Conservation (phyloP, 1,140 invertebrate species). For the Elymnias hypermnestra region DNA sequence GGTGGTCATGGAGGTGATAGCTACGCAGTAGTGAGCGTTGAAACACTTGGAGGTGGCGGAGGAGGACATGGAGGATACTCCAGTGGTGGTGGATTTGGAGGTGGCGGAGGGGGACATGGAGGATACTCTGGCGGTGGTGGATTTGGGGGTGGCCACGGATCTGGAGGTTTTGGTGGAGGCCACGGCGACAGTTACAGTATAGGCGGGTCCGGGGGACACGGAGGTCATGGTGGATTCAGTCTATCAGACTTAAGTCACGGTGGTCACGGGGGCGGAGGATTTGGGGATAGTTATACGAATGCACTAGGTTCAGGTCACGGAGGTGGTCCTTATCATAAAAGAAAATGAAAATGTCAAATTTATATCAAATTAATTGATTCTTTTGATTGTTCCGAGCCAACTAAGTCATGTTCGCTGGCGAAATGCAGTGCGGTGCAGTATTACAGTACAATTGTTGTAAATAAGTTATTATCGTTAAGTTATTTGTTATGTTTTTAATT, state of each 20-base stretch:
- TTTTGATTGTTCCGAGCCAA: conserved; percentile 27
- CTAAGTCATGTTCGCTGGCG: conserved; percentile 55
- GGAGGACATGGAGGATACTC: conserved; percentile 7
- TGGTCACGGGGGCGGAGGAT: conserved; percentile 30
- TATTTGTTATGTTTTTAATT: conserved; percentile 50
- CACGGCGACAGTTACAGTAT: conserved; percentile 15
- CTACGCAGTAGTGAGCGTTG: conserved; percentile 2
- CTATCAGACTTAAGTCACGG: conserved; percentile 5
- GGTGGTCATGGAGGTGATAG: conserved; percentile 11
- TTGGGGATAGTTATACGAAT: conserved; percentile 57
- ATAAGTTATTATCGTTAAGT: conserved; percentile 59
- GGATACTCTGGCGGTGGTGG: conserved; percentile 8
- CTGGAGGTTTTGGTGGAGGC: conserved; percentile 16
- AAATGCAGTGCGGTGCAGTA: conserved; percentile 31
- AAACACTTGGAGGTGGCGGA: conserved; percentile 5
- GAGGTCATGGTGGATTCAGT: conserved; percentile 9
- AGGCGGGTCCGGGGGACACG: conserved; percentile 9
- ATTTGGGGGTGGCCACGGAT: too few species aligned
- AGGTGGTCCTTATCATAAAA: conserved; percentile 62
- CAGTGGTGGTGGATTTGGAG: conserved; percentile 5
- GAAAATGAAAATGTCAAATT: conserved; percentile 32
- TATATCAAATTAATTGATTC: conserved; percentile 7
- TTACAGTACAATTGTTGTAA: conserved; percentile 46
- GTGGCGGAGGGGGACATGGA: conserved; percentile 21
- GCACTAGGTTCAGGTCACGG: conserved; percentile 49